Conservation (phyloP, 2,888 invertebrate species). For the Acanthacorydalis orientalis region DNA sequence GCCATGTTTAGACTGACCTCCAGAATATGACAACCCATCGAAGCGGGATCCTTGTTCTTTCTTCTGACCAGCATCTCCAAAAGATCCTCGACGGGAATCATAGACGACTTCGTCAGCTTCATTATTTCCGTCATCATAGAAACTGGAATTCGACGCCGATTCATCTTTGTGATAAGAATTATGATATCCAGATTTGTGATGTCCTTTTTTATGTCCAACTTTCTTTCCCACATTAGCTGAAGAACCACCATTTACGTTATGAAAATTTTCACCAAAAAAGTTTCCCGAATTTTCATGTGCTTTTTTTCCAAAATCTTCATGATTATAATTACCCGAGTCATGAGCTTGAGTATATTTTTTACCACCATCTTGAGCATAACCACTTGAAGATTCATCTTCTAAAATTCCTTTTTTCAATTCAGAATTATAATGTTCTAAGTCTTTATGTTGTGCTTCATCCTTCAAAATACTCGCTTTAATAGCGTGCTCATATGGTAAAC, state of each 20-base stretch:
- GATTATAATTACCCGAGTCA: conserved; percentile 18
- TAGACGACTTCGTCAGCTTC: conserved; percentile 24
- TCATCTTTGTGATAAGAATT: conserved; percentile 56
- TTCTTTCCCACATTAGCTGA: conserved; percentile 17
- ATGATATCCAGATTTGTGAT: conserved; percentile 49
- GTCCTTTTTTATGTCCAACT: conserved; percentile 44
- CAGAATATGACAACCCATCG: conserved; percentile 15
- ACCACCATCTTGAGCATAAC: conserved; percentile 20
- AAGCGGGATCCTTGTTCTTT: conserved; percentile 16
- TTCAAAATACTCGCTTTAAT: conserved; percentile 13
- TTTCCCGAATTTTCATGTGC: conserved; percentile 12
- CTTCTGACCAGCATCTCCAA: conserved; percentile 16
- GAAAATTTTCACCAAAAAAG: conserved; percentile 16
- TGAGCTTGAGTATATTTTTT: conserved; percentile 17
- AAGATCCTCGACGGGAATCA: conserved; percentile 19
- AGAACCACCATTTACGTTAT: conserved; percentile 18
- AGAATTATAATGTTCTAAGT: conserved; percentile 12
- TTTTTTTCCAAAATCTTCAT: conserved; percentile 17
- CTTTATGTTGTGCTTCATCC: conserved; percentile 11
- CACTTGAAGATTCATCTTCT: conserved; percentile 16
- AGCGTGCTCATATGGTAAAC: conserved; percentile 5
- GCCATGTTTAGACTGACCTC: conserved; percentile 18
- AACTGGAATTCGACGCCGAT: conserved; percentile 48
- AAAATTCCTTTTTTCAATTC: conserved; percentile 15
- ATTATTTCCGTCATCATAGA: conserved; percentile 42